phyloP scores from a whole-genome alignment of 2,113 vertebrate genomes.

The Psephotus haematonotus region DNA sequence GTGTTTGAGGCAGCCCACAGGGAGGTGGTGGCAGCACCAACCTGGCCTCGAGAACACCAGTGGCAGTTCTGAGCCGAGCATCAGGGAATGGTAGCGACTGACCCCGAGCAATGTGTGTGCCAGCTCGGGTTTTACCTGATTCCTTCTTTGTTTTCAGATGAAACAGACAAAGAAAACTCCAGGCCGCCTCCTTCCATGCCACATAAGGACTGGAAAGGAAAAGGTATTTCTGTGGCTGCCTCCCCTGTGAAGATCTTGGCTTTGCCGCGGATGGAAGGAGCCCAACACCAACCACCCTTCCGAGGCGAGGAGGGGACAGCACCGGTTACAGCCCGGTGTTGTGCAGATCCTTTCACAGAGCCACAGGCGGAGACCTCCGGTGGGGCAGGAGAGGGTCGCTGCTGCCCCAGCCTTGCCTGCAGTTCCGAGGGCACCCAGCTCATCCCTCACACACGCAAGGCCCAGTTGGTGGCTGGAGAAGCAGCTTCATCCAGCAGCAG shows the following conservation, averaged over 20 bases:
- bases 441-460: neutral
- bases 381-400: neutral
- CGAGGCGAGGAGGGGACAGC: fast-evolving
- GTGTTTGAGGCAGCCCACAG: neutral
- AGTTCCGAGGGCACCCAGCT: neutral
- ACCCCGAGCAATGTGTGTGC: neutral
- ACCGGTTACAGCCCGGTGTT: neutral
- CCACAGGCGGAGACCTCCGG: fast-evolving
- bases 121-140: neutral
- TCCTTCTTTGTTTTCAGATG: conserved; percentile 31
- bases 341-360: fast-evolving
- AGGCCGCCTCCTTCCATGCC: neutral
- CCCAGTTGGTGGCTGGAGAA: neutral
- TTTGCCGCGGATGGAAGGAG: neutral
- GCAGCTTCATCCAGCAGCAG: fast-evolving
- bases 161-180: conserved; percentile 17
- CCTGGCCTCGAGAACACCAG: no score
- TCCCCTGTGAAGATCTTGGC: neutral
- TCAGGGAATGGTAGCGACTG: fast-evolving
- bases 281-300: fast-evolving
- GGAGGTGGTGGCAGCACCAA: neutral
- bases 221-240: neutral
- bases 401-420: neutral
- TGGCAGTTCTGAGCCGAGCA: neutral
- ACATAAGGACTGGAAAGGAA: neutral